Evolutionary conservation across 2,888 invertebrate genomes (phyloP).

Genomic region (Cheilosia urbana): DNA sequence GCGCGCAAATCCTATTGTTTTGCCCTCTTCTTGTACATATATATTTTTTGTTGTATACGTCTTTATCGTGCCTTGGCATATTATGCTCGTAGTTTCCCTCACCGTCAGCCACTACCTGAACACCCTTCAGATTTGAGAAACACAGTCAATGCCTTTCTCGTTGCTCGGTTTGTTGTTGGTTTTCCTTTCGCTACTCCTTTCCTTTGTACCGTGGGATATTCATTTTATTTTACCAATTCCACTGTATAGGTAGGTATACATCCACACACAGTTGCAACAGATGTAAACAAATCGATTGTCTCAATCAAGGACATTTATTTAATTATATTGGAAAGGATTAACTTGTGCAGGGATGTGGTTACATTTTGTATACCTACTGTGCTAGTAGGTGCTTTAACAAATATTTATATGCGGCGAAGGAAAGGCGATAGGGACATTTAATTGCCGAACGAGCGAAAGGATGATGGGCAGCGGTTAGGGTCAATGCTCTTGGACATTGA

Average conservation of each 20-base stretch:
- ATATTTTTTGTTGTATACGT: constrained; percentile 2
- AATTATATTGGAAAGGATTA: constrained; percentile 20
- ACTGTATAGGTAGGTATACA: neutral
- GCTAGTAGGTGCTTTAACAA: too few species aligned
- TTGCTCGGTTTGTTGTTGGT: constrained; percentile 3
- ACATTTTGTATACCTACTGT: neutral
- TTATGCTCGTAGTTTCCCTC: neutral
- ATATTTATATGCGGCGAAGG: too few species aligned
- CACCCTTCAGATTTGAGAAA: neutral
- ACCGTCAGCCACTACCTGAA: constrained; percentile 7
- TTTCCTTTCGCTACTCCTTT: constrained; percentile 21
- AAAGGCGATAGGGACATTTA: too few species aligned
- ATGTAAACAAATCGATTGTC: constrained; percentile 60
- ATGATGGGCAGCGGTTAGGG: too few species aligned
- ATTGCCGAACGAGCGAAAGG: too few species aligned
- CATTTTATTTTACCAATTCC: neutral
- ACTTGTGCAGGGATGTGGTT: constrained; percentile 17
- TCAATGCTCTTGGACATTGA: too few species aligned
- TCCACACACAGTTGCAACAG: constrained; percentile 44
- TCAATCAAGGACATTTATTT: constrained; percentile 47
- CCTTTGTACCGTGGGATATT: constrained; percentile 12
- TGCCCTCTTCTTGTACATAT: neutral
- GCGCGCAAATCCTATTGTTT: constrained; percentile 33
- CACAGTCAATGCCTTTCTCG: constrained; percentile 4
- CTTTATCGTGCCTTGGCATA: constrained; percentile 12